Evolutionary conservation across 2,113 vertebrate species (phyloP), one percentile per base, ranked within the genome.

Genomic region (Thymallus thymallus): DNA sequence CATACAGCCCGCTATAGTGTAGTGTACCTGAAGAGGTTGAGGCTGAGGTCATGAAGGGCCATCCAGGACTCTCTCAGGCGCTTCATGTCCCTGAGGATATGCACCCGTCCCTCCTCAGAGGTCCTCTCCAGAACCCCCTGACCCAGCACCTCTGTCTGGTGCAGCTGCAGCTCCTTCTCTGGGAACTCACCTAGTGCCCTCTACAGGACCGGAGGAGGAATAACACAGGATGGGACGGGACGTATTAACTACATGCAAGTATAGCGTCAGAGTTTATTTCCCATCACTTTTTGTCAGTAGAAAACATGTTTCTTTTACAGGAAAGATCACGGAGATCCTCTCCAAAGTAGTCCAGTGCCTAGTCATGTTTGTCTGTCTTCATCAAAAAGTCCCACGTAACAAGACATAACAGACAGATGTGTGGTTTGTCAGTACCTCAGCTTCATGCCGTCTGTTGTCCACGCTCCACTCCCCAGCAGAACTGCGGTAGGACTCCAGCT

Each of bases 111-210:
- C 5, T 96, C 95, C 5, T 86, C 87, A 2, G 95, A 95, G 12
- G 95, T 96, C 65, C 76, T 90, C 65, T 90, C 80, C 88, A 95
- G 88, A 73, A 96, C 94, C 14, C 77, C 58, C 62, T 88, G 89
- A 72, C 94, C 94, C 60, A 87, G 92, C 0, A 87, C 88, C 64
- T 95, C 93, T 1, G 92, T 83, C 77, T 94, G 88, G 46, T 94
- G 88, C 72, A 96, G 88, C 75, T 94, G 93, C 51, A 94, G 88
- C 86, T 98, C 96, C 85, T 94, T 97, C 87, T 94, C 94, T 0
- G 95, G 93, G 77, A 97, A 92, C 68, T 96, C 95, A 13, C 85
- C 92, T 60, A 95, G 85, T 26, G 92, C 88, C 84, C 74, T 93
- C 97, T 99, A 89, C 71, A 82, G 90, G 80, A 67, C 13, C 69